Evolutionary conservation across 2,888 invertebrate genomes (phyloP), one percentile per base, ranked within the genome.

Genomic region (Andrena flavipes): DNA sequence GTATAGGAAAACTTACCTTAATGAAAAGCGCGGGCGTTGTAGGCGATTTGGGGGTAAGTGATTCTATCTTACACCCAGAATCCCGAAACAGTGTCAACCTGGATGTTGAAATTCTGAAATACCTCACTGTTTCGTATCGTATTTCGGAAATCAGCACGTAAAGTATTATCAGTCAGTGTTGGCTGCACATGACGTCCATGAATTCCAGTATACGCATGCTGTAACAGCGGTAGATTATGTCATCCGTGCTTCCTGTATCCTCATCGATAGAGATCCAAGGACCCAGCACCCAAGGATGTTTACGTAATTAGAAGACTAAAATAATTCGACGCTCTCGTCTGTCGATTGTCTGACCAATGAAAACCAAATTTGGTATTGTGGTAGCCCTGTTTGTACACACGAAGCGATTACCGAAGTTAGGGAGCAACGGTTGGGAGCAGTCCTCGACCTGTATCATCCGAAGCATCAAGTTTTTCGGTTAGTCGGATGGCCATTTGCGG

Each of bases 401-500:
- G 10, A 56, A 56, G 13, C 56, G 10, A 23, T 56, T 26, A 4
- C 56, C 20, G 10, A 56, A 26, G 8, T 8, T 26, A 26, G 23
- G 13, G 8, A 70, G 20, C 7, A 49, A 20, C 13, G 33, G 35
- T 29, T 7, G 42, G 62, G 35, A 48, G 29, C 42, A 71, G 62
- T 51, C 62, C 56, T 69, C 62, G 59, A 63, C 23, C 35, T 60
- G 42, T 56, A 64, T 68, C 62, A 6, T 29, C 1, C 42, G 48
- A 20, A 33, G 64, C 42, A 7, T 67, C 63, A 64, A 84, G 62
- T 70, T 84, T 82, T 82, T 76, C 60, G 68, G 74, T 73, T 72
- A 70, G 51, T 60, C 29, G 65, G 69, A 80, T 74, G 77, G 77
- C 74, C 63, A 74, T 76, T 87, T 67, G 79, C 26, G 65, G 68